Percentiles rank a stretch among this genome's conserved stretches.
phyloP scores from a whole-genome alignment of 2,113 vertebrate species.

The Junco hyemalis region DNA sequence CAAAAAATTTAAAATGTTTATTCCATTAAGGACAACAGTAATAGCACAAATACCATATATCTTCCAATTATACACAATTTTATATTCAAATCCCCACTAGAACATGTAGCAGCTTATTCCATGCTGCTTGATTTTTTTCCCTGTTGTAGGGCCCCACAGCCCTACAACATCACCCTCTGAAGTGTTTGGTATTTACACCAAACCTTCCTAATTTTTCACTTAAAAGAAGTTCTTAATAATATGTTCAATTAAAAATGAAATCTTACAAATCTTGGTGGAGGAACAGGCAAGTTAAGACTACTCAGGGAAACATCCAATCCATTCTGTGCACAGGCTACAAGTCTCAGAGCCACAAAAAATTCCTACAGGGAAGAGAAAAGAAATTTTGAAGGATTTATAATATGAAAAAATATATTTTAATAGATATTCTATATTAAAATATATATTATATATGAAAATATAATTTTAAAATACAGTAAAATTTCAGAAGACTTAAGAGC shows the following conservation, averaged over 20 bases:
- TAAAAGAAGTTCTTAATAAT: not conserved
- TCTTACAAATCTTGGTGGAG: constrained; percentile 97
- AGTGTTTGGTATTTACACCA: not conserved
- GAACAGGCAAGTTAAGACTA: constrained; percentile 87
- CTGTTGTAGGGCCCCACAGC: not conserved
- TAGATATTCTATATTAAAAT: not conserved
- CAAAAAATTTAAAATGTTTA: not conserved
- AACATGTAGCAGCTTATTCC: not conserved
- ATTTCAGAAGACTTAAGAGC: not conserved
- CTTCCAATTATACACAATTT: not conserved
- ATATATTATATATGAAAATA: not conserved
- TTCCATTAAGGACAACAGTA: not conserved
- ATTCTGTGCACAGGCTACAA: constrained; percentile 97
- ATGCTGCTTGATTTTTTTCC: not conserved
- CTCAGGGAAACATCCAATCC: constrained; percentile 92
- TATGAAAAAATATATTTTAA: not conserved
- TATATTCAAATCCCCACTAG: not conserved
- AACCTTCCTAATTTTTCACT: not conserved
- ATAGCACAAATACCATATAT: not conserved
- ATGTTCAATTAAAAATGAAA: not conserved
- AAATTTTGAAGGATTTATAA: not conserved
- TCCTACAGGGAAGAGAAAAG: constrained; percentile 77
- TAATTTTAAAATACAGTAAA: not conserved
- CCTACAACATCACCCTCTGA: not conserved
- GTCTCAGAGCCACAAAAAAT: constrained; percentile 92